phyloP scores from a whole-genome alignment of 2,797 vertebrate genomes.

The Takifugu rubripes region DNA sequence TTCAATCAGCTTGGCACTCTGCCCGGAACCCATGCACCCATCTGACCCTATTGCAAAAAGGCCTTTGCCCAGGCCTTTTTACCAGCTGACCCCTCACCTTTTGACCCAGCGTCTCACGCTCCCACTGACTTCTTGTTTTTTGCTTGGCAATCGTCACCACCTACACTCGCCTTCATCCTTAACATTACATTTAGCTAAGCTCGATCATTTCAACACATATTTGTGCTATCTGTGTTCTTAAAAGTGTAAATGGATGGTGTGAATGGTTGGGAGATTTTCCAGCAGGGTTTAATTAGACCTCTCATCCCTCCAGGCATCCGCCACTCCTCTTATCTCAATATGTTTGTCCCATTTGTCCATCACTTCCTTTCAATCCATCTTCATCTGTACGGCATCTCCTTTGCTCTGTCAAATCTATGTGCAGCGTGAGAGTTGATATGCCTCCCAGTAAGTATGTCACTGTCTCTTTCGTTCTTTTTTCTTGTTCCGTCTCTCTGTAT shows the following conservation, averaged over 20 bases:
- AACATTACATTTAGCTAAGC: background rate
- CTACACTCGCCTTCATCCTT: background rate
- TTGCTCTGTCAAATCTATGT: conserved; percentile 56
- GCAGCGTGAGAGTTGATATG: conserved; percentile 34
- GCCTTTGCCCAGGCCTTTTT: conserved; percentile 43
- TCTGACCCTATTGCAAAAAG: conserved; percentile 56
- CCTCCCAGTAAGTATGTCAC: conserved; percentile 46
- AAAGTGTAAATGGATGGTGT: background rate
- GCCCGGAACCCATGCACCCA: conserved; percentile 59
- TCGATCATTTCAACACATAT: background rate
- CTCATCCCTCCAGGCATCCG: conserved; percentile 28
- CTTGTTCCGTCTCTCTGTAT: conserved; percentile 58
- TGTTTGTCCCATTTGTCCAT: conserved; percentile 68
- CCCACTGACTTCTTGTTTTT: conserved; percentile 39
- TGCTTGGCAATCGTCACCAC: conserved; percentile 22
- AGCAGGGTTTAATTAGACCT: conserved; percentile 15
- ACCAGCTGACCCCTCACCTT: conserved; percentile 59
- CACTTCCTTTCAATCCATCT: conserved; percentile 61
- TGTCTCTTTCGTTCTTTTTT: conserved; percentile 56
- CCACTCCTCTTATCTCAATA: conserved; percentile 52
- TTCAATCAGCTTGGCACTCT: conserved; percentile 66
- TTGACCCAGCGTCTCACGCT: conserved; percentile 70
- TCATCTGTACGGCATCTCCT: conserved; percentile 49
- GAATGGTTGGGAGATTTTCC: conserved; percentile 8
- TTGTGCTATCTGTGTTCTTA: background rate